Base-by-base conservation (phyloP, 1,140 invertebrate species). In the Ctenoplectra terminalis region DNA sequence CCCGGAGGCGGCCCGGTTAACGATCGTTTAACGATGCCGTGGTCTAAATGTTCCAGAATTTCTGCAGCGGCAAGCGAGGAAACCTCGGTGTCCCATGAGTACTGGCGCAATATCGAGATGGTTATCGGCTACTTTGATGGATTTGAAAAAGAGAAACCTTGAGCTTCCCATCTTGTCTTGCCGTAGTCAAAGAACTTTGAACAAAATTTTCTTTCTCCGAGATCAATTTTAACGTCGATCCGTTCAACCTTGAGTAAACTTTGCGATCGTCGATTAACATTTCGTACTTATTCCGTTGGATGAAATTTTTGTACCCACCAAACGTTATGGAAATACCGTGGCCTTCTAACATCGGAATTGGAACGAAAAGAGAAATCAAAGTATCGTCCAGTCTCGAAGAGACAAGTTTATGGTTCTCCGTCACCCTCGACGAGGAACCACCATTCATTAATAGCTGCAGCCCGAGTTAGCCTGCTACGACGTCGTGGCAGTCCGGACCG, bases 361-460 rank as follows among this genome's bases (percentile, higher is more conserved):
- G 50, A 70, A 52, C 48, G 67, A 70, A 70, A 70, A 60, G 71
- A 73, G 71, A 73, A 73, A 60, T 73, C 54, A 86, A 52, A 56
- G 67, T 13, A 63, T 54, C 52, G 43, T 76, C 81, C 61, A 56
- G 52, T 60, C 83, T 81, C 86, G 82, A 86, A 88, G 85, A 87
- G 90, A 88, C 86, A 88, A 90, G 85, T 92, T 92, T 91, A 90
- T 87, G 90, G 91, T 85, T 83, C 86, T 73, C 74, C 64, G 73
- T 79, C 81, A 73, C 87, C 87, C 87, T 90, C 86, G 82, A 86
- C 78, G 85, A 89, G 84, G 81, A 90, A 83, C 82, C 81, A 84
- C 82, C 78, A 90, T 91, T 91, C 90, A 91, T 91, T 91, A 91
- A 91, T 91, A 91, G 90, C 84, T 75, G 83, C 84, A 87, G 82